Base-by-base conservation (phyloP, 2,888 invertebrate species). In the Elgonia sp. region DNA sequence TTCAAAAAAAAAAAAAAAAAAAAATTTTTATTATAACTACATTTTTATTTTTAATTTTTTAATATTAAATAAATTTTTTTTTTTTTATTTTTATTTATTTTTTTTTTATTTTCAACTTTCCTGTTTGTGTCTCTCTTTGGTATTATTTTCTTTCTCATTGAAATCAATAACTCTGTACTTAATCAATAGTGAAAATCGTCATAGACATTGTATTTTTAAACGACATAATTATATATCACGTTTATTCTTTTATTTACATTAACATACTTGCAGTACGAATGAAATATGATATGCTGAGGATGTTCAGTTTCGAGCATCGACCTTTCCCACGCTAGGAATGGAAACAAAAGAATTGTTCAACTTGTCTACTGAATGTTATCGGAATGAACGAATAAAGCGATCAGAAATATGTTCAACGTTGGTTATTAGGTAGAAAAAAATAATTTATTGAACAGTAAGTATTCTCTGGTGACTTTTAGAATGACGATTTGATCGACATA, bases 171-270 rank as follows among this genome's bases (percentile, higher is more conserved):
- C 39, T 70, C 21, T 60, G 79, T n/a, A 72, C 55, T 65, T 73
- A 55, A 73, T 73, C 57, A 29, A 65, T 72, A 73, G 80, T 81
- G 62, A 85, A 85, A 85, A 85, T 85, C 75, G 80, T 81, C 75
- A 86, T 81, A 84, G 84, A 84, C 80, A 87, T 87, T 87, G 80
- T 87, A 84, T 87, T 84, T 84, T 84, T 69, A 84, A 84, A 84
- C 75, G 84, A 87, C 84, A 87, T 84, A 84, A 84, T 87, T 87
- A 84, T 80, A 53, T 84, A 81, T 84, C 87, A 87, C 80, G 80
- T 84, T 83, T 83, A 79, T 80, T 86, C n/a, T 67, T 60, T 55
- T 87, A 84, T 83, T 73, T 80, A 83, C 76, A 80, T 75, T 55
- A 80, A 80, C 63, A 87, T 87, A 77, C 20, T 86, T 86, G 72